Base-by-base conservation (phyloP, 1,140 invertebrate species). In the Periplaneta americana region DNA sequence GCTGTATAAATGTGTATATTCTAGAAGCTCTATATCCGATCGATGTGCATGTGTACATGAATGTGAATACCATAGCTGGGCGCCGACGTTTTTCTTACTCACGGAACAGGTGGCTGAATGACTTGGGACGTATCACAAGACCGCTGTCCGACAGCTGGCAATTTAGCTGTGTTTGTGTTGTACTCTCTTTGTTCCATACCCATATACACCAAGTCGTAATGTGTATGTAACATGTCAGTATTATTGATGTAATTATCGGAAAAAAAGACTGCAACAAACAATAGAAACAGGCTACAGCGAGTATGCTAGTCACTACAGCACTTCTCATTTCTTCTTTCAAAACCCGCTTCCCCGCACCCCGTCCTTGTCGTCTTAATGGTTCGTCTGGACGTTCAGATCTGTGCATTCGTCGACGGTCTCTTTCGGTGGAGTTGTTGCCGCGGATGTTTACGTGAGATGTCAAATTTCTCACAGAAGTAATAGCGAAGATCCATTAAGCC, bases 1-100 rank as follows among this genome's bases (percentile, higher is more conserved):
- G 35, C 34, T 80, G 66, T 80, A 80, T 33, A 34, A 80, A 74
- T 80, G 79, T 74, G 39, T 74, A 80, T 74, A 74, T 35, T 80
- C 18, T 80, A 66, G 48, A 80, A 18, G 39, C 33, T 33, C 8
- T 33, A 66, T n/a, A 80, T 80, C 31, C 48, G 48, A 28, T 66
- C n/a, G 48, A 66, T 66, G 48, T 48, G 17, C 39, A 48, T 48
- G 39, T 66, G 48, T 66, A 66, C 28, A 28, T n/a, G n/a, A n/a
- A n/a, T 66, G 48, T 66, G 28, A 66, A 66, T 9, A 28, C 5
- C 28, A 66, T 8, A n/a, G 48, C 48, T n/a, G 28, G 48, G 28
- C 22, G 0, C 22, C 48, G 48, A 66, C 5, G 28, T 66, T 1
- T 6, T 11, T 66, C 28, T 66, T 5, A 8, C n/a, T n/a, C 8